phyloP scores from a whole-genome alignment of 2,888 invertebrate genomes.

The Nowickia ferox region DNA sequence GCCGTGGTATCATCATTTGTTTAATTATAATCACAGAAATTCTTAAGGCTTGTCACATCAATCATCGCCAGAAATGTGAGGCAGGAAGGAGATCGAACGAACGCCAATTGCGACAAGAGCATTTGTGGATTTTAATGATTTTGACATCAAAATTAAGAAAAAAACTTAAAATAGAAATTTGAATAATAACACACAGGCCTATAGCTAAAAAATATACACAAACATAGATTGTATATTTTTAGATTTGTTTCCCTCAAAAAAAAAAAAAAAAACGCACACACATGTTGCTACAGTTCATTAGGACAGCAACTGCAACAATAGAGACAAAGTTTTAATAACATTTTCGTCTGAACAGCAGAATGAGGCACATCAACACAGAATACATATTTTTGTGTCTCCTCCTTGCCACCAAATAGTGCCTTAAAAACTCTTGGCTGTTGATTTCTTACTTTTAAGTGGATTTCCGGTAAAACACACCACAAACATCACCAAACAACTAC shows the following conservation, averaged over 20 bases:
- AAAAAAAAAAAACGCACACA: conserved; percentile 27
- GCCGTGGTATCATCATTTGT: conserved; percentile 48
- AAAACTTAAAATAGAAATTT: conserved; percentile 42
- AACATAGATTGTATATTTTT: conserved; percentile 38
- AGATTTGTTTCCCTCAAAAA: conserved; percentile 20
- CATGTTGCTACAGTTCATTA: conserved; percentile 69
- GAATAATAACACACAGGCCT: conserved; percentile 1
- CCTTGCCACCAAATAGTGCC: neutral
- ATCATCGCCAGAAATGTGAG: conserved; percentile 50
- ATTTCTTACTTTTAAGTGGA: conserved; percentile 62
- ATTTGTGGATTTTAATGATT: conserved; percentile 66
- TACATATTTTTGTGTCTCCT: neutral
- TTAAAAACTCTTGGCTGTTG: conserved; percentile 8
- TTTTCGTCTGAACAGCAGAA: conserved; percentile 20
- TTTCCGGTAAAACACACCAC: conserved; percentile 67
- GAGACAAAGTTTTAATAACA: conserved; percentile 7
- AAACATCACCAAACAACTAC: conserved; percentile 18
- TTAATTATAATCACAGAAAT: conserved; percentile 45
- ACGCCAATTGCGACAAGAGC: conserved; percentile 53
- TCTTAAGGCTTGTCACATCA: conserved; percentile 54
- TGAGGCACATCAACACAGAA: conserved; percentile 1
- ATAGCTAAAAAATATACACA: neutral
- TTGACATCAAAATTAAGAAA: conserved; percentile 35
- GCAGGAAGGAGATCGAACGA: conserved; percentile 34
- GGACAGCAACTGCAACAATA: conserved; percentile 37